These are phyloP conservation scores for Trypoxylus dichotomus DNA, from an alignment of 1,140 invertebrate species.

Conservation along the genomic window DNA sequence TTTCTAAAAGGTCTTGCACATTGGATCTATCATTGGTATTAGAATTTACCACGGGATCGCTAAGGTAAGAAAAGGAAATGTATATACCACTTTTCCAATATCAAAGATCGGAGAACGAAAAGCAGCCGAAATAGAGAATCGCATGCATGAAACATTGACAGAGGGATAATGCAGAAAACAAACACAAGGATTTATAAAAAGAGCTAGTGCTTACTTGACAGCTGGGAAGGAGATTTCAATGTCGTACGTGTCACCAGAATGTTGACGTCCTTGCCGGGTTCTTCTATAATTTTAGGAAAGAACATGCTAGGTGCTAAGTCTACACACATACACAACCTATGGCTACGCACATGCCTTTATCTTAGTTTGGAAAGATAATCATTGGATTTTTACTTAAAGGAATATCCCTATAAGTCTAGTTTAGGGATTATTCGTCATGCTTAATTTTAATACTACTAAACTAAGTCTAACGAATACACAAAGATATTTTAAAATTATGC, in stretches of 20 bases:
- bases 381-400: neutral
- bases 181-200: slow-evolving; percentile 36
- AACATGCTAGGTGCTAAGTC: slow-evolving; percentile 49
- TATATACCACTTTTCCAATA: too few relatives aligned
- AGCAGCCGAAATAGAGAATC: neutral
- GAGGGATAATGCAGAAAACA: neutral
- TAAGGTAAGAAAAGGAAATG: slow-evolving; percentile 50
- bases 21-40: slow-evolving; percentile 84
- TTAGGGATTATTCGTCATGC: neutral
- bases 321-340: slow-evolving; percentile 30
- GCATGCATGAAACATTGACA: slow-evolving; percentile 18
- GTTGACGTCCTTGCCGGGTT: slow-evolving; percentile 66
- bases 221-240: slow-evolving; percentile 89
- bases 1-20: slow-evolving; percentile 81
- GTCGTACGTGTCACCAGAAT: slow-evolving; percentile 79
- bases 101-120: neutral
- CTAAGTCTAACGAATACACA: neutral
- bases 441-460: neutral
- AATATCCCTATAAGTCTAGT: neutral
- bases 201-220: slow-evolving; percentile 76
- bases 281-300: slow-evolving; percentile 50
- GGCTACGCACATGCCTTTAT: neutral
- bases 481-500: neutral
- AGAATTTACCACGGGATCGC: slow-evolving; percentile 85
- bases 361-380: neutral